Percentiles rank a stretch among this genome's conserved stretches.
Evolutionary conservation across 1,140 invertebrate genomes (phyloP).

Genomic region (Drosophila sproati): DNA sequence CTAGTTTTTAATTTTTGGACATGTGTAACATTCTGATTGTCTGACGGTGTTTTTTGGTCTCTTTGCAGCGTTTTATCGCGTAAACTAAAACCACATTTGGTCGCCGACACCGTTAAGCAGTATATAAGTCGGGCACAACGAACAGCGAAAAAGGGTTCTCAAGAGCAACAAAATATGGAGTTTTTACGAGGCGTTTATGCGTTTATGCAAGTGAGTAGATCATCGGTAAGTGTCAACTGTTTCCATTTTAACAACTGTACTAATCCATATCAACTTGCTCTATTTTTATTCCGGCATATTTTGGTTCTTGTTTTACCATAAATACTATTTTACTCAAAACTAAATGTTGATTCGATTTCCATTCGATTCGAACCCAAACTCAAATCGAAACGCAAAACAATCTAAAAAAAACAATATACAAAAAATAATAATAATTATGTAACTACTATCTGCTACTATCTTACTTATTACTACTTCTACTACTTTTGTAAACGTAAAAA

Average conservation of each 20-base stretch:
- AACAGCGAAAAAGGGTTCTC: conserved; percentile 78
- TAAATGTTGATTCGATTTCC: conserved; percentile 53
- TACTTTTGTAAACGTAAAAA: conserved; percentile 48
- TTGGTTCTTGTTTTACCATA: conserved; percentile 76
- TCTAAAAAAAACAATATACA: conserved; percentile 12
- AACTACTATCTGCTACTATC: conserved; percentile 74
- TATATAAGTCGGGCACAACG: conserved; percentile 84
- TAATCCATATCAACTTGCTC: conserved; percentile 84
- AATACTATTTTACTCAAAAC: conserved; percentile 63
- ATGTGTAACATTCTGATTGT: neutral
- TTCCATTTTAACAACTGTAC: conserved; percentile 82
- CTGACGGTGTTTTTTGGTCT: neutral
- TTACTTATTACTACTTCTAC: conserved; percentile 61
- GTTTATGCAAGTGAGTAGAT: conserved; percentile 85
- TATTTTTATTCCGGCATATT: conserved; percentile 76
- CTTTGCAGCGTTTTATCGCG: conserved; percentile 74
- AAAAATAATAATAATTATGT: conserved; percentile 51
- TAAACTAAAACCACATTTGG: conserved; percentile 84
- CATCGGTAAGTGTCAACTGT: conserved; percentile 85
- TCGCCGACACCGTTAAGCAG: conserved; percentile 84
- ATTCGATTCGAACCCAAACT: conserved; percentile 53
- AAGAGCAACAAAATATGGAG: conserved; percentile 85
- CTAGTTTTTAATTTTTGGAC: neutral
- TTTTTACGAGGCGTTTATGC: conserved; percentile 85
- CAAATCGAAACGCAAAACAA: conserved; percentile 36